A percentile compares a stretch with the other conserved stretches of the same genome.
Evolutionary conservation across 2,888 invertebrate genomes (phyloP).

Genomic region (Listrodromus nycthemerus): DNA sequence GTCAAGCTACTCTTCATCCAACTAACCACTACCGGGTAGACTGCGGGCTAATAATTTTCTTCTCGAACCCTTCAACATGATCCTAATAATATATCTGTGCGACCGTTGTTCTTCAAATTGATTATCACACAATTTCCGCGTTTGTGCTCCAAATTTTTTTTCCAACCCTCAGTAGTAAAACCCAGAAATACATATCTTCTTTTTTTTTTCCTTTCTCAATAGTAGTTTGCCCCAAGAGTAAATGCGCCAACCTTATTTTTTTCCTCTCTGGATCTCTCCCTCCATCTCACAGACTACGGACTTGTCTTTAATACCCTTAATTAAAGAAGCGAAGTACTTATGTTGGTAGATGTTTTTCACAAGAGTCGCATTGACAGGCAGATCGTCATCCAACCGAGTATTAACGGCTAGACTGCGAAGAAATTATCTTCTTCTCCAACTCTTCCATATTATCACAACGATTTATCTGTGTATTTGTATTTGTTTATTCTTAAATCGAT

Average conservation of each 20-base stretch:
- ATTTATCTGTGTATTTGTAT: conserved; percentile 16
- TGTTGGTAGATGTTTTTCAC: conserved; percentile 19
- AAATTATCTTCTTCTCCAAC: background rate
- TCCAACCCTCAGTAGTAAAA: background rate
- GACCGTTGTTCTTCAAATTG: conserved; percentile 8
- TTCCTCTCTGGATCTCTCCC: background rate
- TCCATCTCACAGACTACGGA: background rate
- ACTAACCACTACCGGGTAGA: conserved; percentile 1
- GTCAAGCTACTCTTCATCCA: conserved; percentile 1
- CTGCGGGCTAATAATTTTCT: conserved; percentile 15
- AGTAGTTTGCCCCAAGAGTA: too few species aligned
- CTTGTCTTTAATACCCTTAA: background rate
- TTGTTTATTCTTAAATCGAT: conserved; percentile 19
- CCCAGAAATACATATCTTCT: background rate
- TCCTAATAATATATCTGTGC: conserved; percentile 8
- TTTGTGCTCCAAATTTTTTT: background rate
- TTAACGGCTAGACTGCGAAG: conserved; percentile 13
- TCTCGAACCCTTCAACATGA: background rate
- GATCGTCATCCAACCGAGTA: conserved; percentile 1
- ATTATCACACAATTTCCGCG: conserved; percentile 17
- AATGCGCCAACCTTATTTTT: background rate
- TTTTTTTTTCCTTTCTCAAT: background rate
- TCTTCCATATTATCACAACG: background rate
- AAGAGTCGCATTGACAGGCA: conserved; percentile 18
- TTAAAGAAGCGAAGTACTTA: conserved; percentile 18